Evolutionary conservation across 2,113 vertebrate genomes (phyloP).

Genomic region (Chrysochloris asiatica): DNA sequence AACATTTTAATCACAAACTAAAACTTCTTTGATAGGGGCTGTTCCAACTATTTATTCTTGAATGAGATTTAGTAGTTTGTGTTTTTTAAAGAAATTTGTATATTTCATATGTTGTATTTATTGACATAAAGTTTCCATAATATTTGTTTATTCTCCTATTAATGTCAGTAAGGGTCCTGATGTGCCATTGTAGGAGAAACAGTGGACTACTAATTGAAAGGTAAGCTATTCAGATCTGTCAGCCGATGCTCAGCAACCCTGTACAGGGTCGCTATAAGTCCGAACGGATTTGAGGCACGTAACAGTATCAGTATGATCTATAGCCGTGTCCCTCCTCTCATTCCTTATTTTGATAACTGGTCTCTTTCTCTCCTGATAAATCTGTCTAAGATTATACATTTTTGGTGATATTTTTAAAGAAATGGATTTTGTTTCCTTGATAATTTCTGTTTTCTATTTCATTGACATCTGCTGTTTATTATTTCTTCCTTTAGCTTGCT

Average conservation of each 20-base stretch:
- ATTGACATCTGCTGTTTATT: conserved; percentile 11
- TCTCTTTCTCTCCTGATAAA: neutral
- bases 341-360: neutral
- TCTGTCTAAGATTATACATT: neutral
- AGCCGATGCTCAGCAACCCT: too few relatives aligned
- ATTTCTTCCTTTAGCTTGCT: neutral
- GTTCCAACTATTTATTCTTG: neutral
- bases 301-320: too few relatives aligned
- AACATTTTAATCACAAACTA: neutral
- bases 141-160: conserved; percentile 3
- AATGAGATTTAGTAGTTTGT: conserved; percentile 13
- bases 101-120: conserved; percentile 12
- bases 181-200: too few relatives aligned
- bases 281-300: too few relatives aligned
- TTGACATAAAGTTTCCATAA: conserved; percentile 16
- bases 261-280: too few relatives aligned
- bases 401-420: conserved; percentile 44
- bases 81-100: conserved; percentile 41
- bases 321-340: neutral
- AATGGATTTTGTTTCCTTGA: neutral
- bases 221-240: too few relatives aligned
- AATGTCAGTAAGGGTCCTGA: neutral
- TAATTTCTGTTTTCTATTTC: conserved; percentile 33
- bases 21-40: neutral
- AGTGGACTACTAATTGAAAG: too few relatives aligned